These are phyloP conservation scores for Brachionus manjavacas DNA, from an alignment of 1,140 invertebrate species.

Conservation along the genomic window DNA sequence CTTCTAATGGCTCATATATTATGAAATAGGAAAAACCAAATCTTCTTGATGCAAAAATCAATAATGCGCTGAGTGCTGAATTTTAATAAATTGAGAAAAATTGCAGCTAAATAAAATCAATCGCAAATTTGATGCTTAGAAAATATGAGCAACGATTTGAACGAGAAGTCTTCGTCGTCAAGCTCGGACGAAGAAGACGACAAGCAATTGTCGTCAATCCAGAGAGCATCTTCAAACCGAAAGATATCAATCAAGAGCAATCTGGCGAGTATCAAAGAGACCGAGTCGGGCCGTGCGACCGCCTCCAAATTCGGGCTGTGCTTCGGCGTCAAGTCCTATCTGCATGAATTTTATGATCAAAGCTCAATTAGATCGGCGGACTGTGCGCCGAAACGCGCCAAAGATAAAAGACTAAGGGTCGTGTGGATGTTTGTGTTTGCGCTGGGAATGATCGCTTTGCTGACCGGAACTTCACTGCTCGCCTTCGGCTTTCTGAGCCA, in stretches of 20 bases:
- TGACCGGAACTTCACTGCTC: neutral
- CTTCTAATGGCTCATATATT: neutral
- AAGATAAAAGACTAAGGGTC: neutral
- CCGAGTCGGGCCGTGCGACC: neutral
- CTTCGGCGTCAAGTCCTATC: constrained; percentile 32
- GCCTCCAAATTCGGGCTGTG: neutral
- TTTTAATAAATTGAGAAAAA: neutral
- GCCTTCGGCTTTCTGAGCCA: neutral
- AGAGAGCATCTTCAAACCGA: neutral
- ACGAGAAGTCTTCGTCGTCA: neutral
- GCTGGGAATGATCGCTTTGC: neutral
- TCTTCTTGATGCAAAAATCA: neutral
- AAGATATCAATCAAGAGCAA: neutral
- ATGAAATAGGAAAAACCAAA: neutral
- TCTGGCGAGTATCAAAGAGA: neutral
- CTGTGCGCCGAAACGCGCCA: neutral
- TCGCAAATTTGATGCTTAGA: neutral
- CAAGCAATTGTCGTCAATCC: neutral
- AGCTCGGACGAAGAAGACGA: neutral
- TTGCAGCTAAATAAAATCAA: neutral
- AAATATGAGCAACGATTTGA: neutral
- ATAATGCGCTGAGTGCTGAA: neutral
- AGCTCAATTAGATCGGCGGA: neutral
- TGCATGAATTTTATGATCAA: constrained; percentile 41
- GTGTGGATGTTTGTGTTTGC: neutral